Base-by-base conservation (phyloP, 2,113 vertebrate species). In the Toxotes jaculatrix region DNA sequence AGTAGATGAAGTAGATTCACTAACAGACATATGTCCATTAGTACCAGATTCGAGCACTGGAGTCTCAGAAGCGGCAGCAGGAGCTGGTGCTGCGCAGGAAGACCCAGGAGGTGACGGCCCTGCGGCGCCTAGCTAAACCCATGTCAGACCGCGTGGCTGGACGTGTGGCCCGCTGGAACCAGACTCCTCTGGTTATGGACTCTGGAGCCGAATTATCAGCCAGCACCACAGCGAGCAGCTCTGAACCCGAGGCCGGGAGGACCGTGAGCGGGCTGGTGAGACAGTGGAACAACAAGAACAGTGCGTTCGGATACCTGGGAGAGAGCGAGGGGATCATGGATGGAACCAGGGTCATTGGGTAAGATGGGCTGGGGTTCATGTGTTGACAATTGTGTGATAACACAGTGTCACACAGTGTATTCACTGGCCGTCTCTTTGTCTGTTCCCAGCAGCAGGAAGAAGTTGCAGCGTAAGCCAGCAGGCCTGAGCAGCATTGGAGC, bases 11-110 rank as follows among this genome's bases (percentile, higher is more conserved):
- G 45, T 51, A 23, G 3, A 21, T 6, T 40, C 11, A 34, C 12
- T 31, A 10, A 16, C 34, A 64, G 53, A 31, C 47, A 23, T 27
- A 19, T 53, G 6, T 17, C 59, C 36, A 16, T 56, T 91, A 99
- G 98, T 99, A 97, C 92, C 98, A 99, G 92, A 99, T 99, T 62
- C 95, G 97, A 10, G 94, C 98, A 1, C 92, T 99, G 86, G 98
- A 99, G 87, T 97, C 97, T 34, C 98, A 99, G 94, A 99, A 99
- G 91, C 92, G 96, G 14, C 98, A 99, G 92, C 98, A 99, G 94
- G 98, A 99, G 74, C 93, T 98, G 12, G 97, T 99, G 7, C 92
- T 99, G 79, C 95, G 97, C 80, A 95, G 98, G 85, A 99, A 98
- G 86, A 99, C 97, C 0, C 98, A 99, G 92, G 98, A 99, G 93